phyloP scores from a whole-genome alignment of 2,888 invertebrate genomes.

The Lasiommata megera region DNA sequence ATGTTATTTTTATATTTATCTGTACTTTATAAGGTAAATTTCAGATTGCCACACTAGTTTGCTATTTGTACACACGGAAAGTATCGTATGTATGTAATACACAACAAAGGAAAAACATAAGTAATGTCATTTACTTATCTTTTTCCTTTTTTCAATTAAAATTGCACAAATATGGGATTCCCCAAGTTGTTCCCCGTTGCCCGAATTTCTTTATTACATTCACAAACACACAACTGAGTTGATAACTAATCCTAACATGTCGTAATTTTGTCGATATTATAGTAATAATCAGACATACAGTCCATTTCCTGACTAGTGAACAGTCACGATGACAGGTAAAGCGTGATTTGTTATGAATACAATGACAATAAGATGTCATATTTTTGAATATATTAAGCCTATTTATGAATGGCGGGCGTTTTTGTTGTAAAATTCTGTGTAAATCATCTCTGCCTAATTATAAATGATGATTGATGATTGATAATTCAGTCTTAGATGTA shows the following conservation, averaged over 20 bases:
- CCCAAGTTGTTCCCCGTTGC: not conserved
- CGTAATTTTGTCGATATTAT: conserved; percentile 7
- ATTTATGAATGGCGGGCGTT: not conserved
- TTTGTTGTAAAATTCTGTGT: not conserved
- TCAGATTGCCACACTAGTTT: too few species aligned
- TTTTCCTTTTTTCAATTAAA: too few species aligned
- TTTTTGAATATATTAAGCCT: conserved; percentile 9
- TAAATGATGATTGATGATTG: not conserved
- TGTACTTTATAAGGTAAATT: too few species aligned
- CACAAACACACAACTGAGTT: not conserved
- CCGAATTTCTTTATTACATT: not conserved
- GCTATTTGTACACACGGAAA: too few species aligned
- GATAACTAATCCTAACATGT: not conserved
- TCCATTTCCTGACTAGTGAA: conserved; percentile 26
- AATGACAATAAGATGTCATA: conserved; percentile 16
- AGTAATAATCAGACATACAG: conserved; percentile 20
- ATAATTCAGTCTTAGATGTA: not conserved
- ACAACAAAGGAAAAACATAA: too few species aligned
- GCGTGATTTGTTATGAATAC: conserved; percentile 30
- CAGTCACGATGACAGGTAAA: conserved; percentile 22
- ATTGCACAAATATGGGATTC: not conserved
- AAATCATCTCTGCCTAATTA: not conserved
- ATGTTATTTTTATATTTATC: too few species aligned
- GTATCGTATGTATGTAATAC: too few species aligned
- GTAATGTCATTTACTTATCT: too few species aligned